Conservation (phyloP, 2,797 vertebrate genomes). For the Epinephelus malabaricus region DNA sequence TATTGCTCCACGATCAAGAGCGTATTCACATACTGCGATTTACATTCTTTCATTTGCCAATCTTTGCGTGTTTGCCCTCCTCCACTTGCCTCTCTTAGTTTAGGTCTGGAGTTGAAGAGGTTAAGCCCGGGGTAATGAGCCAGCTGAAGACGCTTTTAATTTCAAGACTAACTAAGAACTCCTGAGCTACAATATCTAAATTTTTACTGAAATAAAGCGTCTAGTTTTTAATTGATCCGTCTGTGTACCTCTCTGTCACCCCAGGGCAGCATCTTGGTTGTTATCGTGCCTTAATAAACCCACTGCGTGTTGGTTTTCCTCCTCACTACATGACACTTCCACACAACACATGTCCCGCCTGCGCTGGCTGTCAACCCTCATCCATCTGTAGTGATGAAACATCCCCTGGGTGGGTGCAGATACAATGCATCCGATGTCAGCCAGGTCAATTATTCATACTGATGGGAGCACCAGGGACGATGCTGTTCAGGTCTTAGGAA, state of each 20-base stretch:
- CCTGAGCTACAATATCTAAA: background rate
- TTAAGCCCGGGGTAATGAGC: conserved; percentile 60
- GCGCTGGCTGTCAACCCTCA: conserved; percentile 56
- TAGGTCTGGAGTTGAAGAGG: conserved; percentile 31
- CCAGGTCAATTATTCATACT: conserved; percentile 73
- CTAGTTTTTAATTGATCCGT: background rate
- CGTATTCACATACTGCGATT: background rate
- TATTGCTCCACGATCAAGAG: no score
- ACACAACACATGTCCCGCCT: conserved; percentile 57
- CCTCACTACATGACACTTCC: conserved; percentile 39
- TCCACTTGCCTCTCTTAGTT: conserved; percentile 13
- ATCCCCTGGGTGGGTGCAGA: conserved; percentile 58
- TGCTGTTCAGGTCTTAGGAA: background rate
- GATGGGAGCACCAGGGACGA: conserved; percentile 23
- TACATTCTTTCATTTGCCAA: background rate
- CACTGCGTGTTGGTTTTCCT: conserved; percentile 34
- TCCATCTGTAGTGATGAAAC: conserved; percentile 51
- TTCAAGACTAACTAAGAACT: conserved; percentile 4
- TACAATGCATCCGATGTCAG: conserved; percentile 69
- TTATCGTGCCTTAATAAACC: conserved; percentile 19
- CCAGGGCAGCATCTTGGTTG: background rate
- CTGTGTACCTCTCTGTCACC: conserved; percentile 2
- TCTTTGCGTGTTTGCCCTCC: conserved; percentile 15
- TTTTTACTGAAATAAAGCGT: background rate
- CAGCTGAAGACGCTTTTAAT: conserved; percentile 53